phyloP scores from a whole-genome alignment of 2,113 vertebrate species.

The Sula dactylatra region DNA sequence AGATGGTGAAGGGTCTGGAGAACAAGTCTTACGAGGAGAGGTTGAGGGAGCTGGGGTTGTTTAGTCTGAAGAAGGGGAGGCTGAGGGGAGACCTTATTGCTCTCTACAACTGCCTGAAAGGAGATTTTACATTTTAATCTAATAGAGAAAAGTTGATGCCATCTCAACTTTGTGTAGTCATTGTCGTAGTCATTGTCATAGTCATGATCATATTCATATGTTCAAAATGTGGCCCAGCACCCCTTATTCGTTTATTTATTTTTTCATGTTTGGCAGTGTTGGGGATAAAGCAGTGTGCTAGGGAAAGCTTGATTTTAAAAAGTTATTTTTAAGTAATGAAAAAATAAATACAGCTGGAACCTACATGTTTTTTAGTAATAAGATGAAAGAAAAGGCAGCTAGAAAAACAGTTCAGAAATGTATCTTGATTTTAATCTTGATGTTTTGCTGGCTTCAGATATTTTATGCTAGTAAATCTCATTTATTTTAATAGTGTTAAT shows the following conservation, averaged over 20 bases:
- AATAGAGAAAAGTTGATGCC: neutral
- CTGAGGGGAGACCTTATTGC: no score
- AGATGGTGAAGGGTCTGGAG: no score
- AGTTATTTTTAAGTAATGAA: neutral
- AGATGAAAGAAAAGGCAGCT: neutral
- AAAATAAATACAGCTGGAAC: neutral
- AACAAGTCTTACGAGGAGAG: no score
- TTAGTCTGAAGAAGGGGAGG: no score
- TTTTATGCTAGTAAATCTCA: neutral
- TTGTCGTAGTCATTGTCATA: neutral
- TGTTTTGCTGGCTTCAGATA: neutral
- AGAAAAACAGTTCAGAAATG: neutral
- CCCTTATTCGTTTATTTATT: neutral
- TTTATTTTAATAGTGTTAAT: neutral
- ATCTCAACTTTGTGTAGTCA: neutral
- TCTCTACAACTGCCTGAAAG: no score
- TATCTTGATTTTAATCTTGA: neutral
- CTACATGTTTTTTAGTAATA: neutral
- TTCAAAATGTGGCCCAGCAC: neutral
- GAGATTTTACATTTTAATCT: neutral
- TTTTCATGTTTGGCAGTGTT: neutral
- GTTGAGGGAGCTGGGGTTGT: no score
- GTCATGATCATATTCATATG: neutral
- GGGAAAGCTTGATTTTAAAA: neutral
- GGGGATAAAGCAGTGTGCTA: neutral